These are phyloP conservation scores for Halisarca cf. caerulea DNA, from an alignment of 37 sponge, comb jelly and placozoan species.

Conservation along the genomic window DNA sequence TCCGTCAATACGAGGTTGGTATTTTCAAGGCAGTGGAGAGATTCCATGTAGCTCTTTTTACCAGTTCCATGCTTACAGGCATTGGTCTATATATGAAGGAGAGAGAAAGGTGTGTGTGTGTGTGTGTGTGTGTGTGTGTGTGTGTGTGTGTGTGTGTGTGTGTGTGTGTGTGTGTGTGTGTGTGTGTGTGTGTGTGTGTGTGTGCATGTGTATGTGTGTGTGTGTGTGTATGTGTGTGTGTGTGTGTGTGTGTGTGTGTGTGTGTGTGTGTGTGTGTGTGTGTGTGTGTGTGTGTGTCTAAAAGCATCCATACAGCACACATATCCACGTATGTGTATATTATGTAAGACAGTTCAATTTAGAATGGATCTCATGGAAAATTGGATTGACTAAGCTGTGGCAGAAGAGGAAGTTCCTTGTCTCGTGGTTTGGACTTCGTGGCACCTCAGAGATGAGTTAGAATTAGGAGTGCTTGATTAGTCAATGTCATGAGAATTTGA, in stretches of 20 bases:
- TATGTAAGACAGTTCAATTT: too few relatives aligned
- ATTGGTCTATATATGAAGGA: neutral
- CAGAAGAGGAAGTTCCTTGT: too few relatives aligned
- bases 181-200: slow-evolving; percentile 10
- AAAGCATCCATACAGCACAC: neutral
- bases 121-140: too few relatives aligned
- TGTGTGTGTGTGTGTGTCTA: slow-evolving; percentile 7
- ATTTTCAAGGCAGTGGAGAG: slow-evolving; percentile 80
- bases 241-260: slow-evolving; percentile 1
- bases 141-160: neutral
- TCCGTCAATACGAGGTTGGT: slow-evolving; percentile 42
- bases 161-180: neutral
- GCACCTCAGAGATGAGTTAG: too few relatives aligned
- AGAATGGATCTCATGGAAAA: too few relatives aligned
- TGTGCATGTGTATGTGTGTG: slow-evolving; percentile 3
- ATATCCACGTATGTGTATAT: too few relatives aligned
- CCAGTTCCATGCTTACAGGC: slow-evolving; percentile 74
- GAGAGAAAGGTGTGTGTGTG: neutral
- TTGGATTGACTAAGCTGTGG: too few relatives aligned
- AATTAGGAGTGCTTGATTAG: too few relatives aligned
- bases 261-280: neutral
- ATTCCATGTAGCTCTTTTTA: slow-evolving; percentile 72
- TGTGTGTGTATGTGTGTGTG: neutral
- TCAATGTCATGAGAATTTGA: too few relatives aligned
- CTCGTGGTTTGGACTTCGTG: too few relatives aligned